These are phyloP conservation scores for Phrynocephalus forsythii DNA, from an alignment of 2,797 vertebrate species.

Conservation along the genomic window DNA sequence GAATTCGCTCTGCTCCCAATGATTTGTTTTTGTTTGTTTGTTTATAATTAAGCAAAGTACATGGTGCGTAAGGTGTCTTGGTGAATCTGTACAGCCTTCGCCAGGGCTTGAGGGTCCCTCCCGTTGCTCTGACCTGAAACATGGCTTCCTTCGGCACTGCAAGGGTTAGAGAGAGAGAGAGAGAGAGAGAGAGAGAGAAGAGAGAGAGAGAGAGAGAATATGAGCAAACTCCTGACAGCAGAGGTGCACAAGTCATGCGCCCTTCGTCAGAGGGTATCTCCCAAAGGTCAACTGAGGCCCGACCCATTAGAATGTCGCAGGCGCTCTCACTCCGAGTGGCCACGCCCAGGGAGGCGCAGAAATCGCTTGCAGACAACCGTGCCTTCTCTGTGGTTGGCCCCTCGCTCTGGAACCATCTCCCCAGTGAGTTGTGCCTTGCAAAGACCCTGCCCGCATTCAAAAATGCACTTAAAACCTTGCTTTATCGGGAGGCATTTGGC, in stretches of 20 bases:
- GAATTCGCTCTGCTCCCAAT: constrained; percentile 63
- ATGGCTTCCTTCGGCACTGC: constrained; percentile 98
- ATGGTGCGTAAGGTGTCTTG: constrained; percentile 99
- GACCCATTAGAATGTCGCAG: no score
- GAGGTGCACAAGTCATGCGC: rapidly evolving
- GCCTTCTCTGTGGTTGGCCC: no score
- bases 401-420: no score
- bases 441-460: no score
- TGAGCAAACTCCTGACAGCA: constrained; percentile 13
- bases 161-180: constrained; percentile 19
- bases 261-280: background rate
- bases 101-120: constrained; percentile 93
- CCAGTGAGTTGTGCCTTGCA: no score
- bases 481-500: no score
- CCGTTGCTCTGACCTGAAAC: constrained; percentile 98
- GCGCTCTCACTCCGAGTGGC: no score
- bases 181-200: constrained; percentile 22
- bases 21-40: background rate
- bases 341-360: no score
- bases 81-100: constrained; percentile 99
- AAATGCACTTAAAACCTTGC: no score
- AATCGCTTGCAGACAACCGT: no score
- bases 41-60: constrained; percentile 92
- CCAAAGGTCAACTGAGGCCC: no score
- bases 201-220: constrained; percentile 22